Conservation (phyloP, 2,113 vertebrate species). For the Mobula hypostoma region DNA sequence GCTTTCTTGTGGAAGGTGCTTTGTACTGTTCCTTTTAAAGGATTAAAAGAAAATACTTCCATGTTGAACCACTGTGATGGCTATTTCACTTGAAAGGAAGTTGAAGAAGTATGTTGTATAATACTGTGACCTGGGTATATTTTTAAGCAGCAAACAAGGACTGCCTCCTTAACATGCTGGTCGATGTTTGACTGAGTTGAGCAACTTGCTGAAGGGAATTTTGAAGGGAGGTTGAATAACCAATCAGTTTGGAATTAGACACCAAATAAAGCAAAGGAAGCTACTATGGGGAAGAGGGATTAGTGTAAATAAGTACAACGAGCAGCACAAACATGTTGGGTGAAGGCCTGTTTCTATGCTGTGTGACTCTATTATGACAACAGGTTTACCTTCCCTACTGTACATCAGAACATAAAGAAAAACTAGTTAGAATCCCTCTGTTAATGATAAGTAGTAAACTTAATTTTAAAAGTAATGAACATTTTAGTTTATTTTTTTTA, state of each 20-base stretch:
- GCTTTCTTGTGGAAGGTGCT: no score
- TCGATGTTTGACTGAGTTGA: background rate
- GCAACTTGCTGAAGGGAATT: background rate
- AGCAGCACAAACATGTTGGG: no score
- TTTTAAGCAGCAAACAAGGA: background rate
- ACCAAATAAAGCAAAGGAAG: background rate
- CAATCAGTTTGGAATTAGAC: background rate
- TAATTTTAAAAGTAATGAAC: background rate
- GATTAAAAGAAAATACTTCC: background rate
- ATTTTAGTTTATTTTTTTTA: background rate
- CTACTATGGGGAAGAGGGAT: no score
- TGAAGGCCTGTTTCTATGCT: no score
- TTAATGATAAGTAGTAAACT: background rate
- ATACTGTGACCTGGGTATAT: background rate
- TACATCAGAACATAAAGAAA: background rate
- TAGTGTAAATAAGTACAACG: no score
- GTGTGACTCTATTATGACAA: no score
- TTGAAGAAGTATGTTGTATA: background rate
- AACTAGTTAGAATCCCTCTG: background rate
- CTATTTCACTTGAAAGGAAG: background rate
- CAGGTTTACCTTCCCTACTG: background rate
- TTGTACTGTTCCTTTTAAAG: background rate
- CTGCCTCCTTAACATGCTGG: background rate
- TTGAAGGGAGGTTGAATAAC: background rate
- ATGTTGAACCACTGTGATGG: no score